These are phyloP conservation scores for Haemorhous mexicanus DNA, from an alignment of 2,113 vertebrate genomes.

Conservation along the genomic window DNA sequence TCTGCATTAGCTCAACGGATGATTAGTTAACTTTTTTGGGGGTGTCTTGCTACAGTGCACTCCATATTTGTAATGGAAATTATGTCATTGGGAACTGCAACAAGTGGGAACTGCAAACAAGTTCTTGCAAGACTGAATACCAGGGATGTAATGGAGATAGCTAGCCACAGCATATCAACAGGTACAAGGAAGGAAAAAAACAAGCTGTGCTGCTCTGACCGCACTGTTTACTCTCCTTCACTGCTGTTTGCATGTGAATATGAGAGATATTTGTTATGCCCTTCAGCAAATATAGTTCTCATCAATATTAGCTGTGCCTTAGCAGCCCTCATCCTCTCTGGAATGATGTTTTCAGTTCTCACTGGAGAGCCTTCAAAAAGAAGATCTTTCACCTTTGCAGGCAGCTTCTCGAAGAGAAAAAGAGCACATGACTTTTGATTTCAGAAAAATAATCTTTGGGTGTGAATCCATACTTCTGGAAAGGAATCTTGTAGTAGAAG, in stretches of 20 bases:
- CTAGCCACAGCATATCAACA: neutral
- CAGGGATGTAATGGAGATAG: neutral
- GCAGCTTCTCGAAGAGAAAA: neutral
- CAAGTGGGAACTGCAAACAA: neutral
- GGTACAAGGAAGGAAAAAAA: neutral
- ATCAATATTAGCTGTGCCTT: slow-evolving; percentile 26
- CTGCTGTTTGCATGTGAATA: slow-evolving; percentile 9
- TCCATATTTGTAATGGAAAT: neutral
- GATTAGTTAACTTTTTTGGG: neutral
- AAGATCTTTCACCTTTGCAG: slow-evolving; percentile 21
- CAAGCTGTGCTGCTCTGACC: neutral
- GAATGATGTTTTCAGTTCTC: slow-evolving; percentile 28
- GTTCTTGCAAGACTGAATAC: neutral
- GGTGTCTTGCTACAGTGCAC: neutral
- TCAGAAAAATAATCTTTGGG: neutral
- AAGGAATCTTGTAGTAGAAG: neutral
- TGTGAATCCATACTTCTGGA: neutral
- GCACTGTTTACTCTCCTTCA: neutral
- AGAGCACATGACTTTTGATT: neutral
- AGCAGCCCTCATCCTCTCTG: neutral
- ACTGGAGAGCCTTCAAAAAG: neutral
- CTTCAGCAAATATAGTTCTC: slow-evolving; percentile 21
- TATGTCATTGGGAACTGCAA: neutral
- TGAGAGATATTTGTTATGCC: slow-evolving; percentile 1
- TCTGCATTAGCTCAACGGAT: neutral